Conservation (phyloP, 2,797 vertebrate species). For the Odontamblyopus lacepedii region DNA sequence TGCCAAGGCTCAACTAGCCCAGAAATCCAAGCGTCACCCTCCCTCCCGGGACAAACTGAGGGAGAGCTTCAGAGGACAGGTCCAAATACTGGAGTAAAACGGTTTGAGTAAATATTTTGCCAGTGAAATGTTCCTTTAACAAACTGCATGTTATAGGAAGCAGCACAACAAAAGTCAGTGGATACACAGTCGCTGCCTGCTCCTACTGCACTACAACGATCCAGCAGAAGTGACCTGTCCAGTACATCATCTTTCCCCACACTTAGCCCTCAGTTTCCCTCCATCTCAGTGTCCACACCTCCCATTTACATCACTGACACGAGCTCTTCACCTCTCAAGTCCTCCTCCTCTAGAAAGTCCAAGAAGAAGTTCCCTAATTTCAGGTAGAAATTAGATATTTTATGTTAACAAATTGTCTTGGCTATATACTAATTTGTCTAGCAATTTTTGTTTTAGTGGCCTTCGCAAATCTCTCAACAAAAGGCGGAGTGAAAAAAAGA, state of each 20-base stretch:
- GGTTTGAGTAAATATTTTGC: background rate
- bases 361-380: constrained; percentile 90
- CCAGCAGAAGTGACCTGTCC: constrained; percentile 53
- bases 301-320: constrained; percentile 41
- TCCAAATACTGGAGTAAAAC: constrained; percentile 11
- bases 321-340: constrained; percentile 70
- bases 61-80: constrained; percentile 80
- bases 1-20: constrained; percentile 88
- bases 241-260: constrained; percentile 52
- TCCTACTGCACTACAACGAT: constrained; percentile 42
- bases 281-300: constrained; percentile 73
- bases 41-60: constrained; percentile 89
- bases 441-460: constrained; percentile 69
- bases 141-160: constrained; percentile 32
- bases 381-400: constrained; percentile 70
- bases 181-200: constrained; percentile 59
- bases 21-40: constrained; percentile 88
- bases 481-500: constrained; percentile 80
- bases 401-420: background rate
- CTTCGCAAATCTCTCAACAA: constrained; percentile 88
- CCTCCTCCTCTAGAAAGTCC: constrained; percentile 70
- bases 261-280: constrained; percentile 68
- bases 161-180: constrained; percentile 56
- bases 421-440: background rate
- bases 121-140: background rate